Conservation (phyloP, 2,797 vertebrate genomes). For the Halcyon smyrnensis region DNA sequence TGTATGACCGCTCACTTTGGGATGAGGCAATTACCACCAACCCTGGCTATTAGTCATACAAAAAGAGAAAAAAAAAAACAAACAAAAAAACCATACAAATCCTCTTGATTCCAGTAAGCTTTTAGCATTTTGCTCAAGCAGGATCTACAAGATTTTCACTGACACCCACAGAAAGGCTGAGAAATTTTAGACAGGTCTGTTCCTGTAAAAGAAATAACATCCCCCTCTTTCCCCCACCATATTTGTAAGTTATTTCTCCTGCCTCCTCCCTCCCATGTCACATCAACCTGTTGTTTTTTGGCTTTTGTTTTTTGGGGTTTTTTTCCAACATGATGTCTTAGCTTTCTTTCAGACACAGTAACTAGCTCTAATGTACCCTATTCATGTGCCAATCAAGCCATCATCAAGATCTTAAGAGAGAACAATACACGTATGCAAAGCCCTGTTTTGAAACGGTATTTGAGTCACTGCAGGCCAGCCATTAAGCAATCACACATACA, state of each 20-base stretch:
- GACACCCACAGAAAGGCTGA: not conserved
- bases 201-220: not conserved
- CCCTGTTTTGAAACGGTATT: conserved; percentile 70
- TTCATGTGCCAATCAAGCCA: conserved; percentile 79
- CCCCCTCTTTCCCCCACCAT: not conserved
- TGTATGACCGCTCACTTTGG: not conserved
- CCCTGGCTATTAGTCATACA: not conserved
- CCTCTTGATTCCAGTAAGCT: not conserved
- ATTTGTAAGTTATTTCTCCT: not conserved
- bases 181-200: conserved; percentile 25
- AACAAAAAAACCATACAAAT: not conserved
- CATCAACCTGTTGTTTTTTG: not conserved
- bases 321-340: conserved; percentile 48
- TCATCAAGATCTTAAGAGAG: conserved; percentile 69
- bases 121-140: not conserved
- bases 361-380: conserved; percentile 77
- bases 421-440: conserved; percentile 75
- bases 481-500: conserved; percentile 74
- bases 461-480: conserved; percentile 76
- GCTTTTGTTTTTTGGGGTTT: not conserved
- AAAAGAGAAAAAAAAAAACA: not conserved
- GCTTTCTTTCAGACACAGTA: conserved; percentile 75
- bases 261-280: conserved; percentile 17
- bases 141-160: not conserved
- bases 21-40: not conserved